Conservation (phyloP, 23 tunicate species). For the Ascidia mentula region DNA sequence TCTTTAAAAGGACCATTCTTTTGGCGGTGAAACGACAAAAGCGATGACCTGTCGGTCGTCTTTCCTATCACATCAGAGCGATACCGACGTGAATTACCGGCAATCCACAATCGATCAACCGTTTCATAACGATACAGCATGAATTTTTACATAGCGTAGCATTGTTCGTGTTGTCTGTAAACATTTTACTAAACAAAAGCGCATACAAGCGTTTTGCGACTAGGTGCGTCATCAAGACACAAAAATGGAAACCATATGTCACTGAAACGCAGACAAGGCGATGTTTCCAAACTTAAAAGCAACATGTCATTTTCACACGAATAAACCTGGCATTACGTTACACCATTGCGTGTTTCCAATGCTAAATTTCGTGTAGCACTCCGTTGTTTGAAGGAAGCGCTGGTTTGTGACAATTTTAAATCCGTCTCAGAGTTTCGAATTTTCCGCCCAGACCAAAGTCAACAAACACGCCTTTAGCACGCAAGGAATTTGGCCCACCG, state of each 20-base stretch:
- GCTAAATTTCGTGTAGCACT: no score
- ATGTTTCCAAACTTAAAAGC: no score
- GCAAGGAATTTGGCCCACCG: not conserved
- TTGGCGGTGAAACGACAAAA: not conserved
- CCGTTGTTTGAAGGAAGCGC: no score
- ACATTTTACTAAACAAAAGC: not conserved
- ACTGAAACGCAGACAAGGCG: not conserved
- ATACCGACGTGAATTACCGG: not conserved
- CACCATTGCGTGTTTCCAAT: no score
- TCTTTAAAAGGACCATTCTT: not conserved
- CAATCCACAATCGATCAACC: not conserved
- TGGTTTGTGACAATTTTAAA: no score
- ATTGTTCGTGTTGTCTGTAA: not conserved
- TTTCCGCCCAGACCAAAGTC: constrained; percentile 9
- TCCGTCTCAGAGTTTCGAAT: no score
- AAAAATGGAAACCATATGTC: not conserved
- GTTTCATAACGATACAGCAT: not conserved
- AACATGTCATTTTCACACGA: no score
- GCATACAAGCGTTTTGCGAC: not conserved
- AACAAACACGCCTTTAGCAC: constrained; percentile 11
- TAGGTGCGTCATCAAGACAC: not conserved
- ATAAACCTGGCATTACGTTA: no score
- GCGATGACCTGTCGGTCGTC: constrained; percentile 7
- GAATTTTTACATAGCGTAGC: not conserved
- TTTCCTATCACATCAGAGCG: not conserved